Percentiles rank a stretch among this genome's conserved stretches.
Evolutionary conservation across 1,140 invertebrate species (phyloP).

Genomic region (Elymnias hypermnestra): DNA sequence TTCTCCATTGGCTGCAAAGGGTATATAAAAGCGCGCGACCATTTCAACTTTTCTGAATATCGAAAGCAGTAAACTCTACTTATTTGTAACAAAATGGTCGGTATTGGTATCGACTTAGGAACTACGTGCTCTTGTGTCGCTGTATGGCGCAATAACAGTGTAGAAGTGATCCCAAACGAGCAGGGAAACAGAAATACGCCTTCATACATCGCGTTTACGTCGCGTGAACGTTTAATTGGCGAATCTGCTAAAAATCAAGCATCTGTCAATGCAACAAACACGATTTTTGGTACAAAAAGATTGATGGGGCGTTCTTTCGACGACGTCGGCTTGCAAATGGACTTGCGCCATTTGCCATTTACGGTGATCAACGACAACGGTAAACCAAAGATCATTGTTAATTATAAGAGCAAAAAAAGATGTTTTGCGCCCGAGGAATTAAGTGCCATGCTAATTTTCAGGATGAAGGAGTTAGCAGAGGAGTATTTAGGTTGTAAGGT

Average conservation of each 20-base stretch:
- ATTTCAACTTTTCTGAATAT: constrained; percentile 2
- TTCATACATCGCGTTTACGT: constrained; percentile 76
- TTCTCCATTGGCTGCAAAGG: constrained; percentile 38
- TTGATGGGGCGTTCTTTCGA: constrained; percentile 46
- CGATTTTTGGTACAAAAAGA: constrained; percentile 50
- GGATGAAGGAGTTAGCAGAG: constrained; percentile 80
- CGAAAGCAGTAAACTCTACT: not conserved
- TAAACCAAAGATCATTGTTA: constrained; percentile 78
- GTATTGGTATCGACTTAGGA: constrained; percentile 81
- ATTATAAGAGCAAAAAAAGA: constrained; percentile 75
- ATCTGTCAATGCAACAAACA: constrained; percentile 56
- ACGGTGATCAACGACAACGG: constrained; percentile 77
- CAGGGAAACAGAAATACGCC: constrained; percentile 89
- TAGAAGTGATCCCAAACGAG: constrained; percentile 93
- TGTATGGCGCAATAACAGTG: constrained; percentile 83
- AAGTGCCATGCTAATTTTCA: constrained; percentile 77
- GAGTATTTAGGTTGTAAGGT: constrained; percentile 78
- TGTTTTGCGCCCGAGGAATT: constrained; percentile 82
- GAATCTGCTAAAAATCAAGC: constrained; percentile 75
- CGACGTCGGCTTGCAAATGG: constrained; percentile 74
- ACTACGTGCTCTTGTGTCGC: constrained; percentile 85
- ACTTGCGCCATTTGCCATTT: constrained; percentile 82
- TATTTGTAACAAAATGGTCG: constrained; percentile 53
- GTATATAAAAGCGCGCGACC: constrained; percentile 33
- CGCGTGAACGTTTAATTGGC: constrained; percentile 82